Percentiles rank a stretch among this genome's conserved stretches.
These are phyloP conservation scores for Limulus polyphemus DNA, from an alignment of 2,888 invertebrate species.

Conservation along the genomic window DNA sequence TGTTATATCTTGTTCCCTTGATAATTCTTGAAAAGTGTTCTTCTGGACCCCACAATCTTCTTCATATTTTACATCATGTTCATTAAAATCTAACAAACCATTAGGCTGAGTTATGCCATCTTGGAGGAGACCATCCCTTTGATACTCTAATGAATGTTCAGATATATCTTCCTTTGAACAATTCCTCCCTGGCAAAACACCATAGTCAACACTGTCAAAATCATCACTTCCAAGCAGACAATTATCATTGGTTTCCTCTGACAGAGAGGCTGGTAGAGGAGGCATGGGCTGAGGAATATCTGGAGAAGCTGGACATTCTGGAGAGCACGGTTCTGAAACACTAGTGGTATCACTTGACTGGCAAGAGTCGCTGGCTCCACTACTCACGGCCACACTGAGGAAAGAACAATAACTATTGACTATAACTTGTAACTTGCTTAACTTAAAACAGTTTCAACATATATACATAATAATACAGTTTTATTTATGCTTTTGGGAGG, in stretches of 20 bases:
- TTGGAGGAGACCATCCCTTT: not conserved
- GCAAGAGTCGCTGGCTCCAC: conserved; percentile 20
- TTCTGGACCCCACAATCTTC: not conserved
- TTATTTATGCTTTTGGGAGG: not conserved
- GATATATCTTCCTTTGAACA: not conserved
- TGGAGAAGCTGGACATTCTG: conserved; percentile 13
- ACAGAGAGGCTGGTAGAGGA: conserved; percentile 16
- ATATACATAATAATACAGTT: not conserved
- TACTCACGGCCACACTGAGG: conserved; percentile 19
- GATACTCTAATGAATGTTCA: not conserved
- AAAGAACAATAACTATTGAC: not conserved
- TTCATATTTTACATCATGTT: not conserved
- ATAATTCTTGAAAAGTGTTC: not conserved
- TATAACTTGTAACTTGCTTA: too few relatives aligned
- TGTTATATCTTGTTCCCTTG: not conserved
- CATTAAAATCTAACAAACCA: not conserved
- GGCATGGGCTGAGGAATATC: conserved; percentile 21
- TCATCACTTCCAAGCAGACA: not conserved
- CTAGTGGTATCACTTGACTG: conserved; percentile 21
- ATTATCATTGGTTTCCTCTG: conserved; percentile 1
- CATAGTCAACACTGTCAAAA: not conserved
- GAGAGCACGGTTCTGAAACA: conserved; percentile 18
- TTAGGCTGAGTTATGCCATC: not conserved
- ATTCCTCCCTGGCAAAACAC: not conserved
- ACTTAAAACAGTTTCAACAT: not conserved